A percentile compares a stretch with the other conserved stretches of the same genome.
phyloP scores from a whole-genome alignment of 2,888 invertebrate genomes.

The Galeruca laticollis region DNA sequence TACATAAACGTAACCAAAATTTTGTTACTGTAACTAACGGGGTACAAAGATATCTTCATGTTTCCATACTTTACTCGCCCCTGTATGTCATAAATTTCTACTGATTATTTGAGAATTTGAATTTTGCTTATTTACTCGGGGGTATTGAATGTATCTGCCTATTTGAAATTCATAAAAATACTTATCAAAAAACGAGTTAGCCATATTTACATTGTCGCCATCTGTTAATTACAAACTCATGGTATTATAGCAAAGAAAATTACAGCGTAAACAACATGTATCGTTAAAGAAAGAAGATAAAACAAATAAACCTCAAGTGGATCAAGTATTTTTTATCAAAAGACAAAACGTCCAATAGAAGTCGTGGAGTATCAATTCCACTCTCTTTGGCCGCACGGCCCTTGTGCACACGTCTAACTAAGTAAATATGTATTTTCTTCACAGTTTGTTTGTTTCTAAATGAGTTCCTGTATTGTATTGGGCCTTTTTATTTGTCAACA shows the following conservation, averaged over 20 bases:
- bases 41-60: too few relatives aligned
- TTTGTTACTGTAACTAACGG: too few relatives aligned
- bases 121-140: too few relatives aligned
- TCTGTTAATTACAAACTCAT: not conserved
- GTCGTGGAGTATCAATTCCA: constrained; percentile 32
- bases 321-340: constrained; percentile 29
- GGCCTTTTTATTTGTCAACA: constrained; percentile 28
- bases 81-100: too few relatives aligned
- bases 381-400: constrained; percentile 5
- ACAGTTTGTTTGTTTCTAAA: constrained; percentile 37
- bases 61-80: too few relatives aligned
- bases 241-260: constrained; percentile 2
- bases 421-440: constrained; percentile 33
- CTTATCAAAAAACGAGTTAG: too few relatives aligned
- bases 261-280: not conserved
- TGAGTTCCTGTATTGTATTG: constrained; percentile 37
- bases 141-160: too few relatives aligned
- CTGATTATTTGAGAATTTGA: too few relatives aligned
- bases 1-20: too few relatives aligned
- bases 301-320: constrained; percentile 19
- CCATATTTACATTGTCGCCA: not conserved
- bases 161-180: too few relatives aligned
- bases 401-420: constrained; percentile 32
- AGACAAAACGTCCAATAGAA: constrained; percentile 29
- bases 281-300: constrained; percentile 12